These are phyloP conservation scores for Fulica atra DNA, from an alignment of 2,113 vertebrate species.

Conservation along the genomic window DNA sequence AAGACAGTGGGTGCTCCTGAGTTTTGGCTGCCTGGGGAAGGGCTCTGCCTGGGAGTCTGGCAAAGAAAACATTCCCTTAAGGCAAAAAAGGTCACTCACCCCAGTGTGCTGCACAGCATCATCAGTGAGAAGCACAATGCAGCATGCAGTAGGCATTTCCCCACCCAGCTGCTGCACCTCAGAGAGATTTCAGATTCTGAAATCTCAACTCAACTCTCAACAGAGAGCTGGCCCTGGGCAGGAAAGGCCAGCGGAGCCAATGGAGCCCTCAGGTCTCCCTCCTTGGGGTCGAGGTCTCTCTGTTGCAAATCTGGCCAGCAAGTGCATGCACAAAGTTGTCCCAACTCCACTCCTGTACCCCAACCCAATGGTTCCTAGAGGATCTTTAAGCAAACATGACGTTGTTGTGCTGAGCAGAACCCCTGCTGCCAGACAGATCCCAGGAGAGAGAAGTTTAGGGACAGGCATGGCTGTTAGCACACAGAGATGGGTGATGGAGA, in stretches of 20 bases:
- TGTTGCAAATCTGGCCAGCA: background rate
- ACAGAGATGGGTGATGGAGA: background rate
- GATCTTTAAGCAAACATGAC: background rate
- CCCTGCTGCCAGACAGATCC: background rate
- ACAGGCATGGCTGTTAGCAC: background rate
- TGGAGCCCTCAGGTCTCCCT: background rate
- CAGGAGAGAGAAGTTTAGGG: background rate
- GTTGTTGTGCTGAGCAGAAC: background rate
- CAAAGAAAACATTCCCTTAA: background rate
- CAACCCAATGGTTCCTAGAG: background rate
- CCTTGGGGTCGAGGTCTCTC: background rate
- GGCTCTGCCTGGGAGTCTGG: background rate
- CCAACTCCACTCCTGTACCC: background rate
- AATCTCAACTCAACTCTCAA: background rate
- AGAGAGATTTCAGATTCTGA: background rate
- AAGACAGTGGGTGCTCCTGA: background rate
- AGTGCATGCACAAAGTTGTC: accelerated
- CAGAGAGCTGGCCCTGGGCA: background rate
- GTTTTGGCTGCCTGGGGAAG: background rate
- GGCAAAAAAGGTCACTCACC: background rate
- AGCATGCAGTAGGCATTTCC: background rate
- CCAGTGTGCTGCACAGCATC: background rate
- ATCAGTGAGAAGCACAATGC: background rate
- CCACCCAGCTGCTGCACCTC: accelerated
- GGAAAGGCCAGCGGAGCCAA: background rate